Evolutionary conservation across 2,113 vertebrate genomes (phyloP).

Genomic region (Oreotrochilus melanogaster): DNA sequence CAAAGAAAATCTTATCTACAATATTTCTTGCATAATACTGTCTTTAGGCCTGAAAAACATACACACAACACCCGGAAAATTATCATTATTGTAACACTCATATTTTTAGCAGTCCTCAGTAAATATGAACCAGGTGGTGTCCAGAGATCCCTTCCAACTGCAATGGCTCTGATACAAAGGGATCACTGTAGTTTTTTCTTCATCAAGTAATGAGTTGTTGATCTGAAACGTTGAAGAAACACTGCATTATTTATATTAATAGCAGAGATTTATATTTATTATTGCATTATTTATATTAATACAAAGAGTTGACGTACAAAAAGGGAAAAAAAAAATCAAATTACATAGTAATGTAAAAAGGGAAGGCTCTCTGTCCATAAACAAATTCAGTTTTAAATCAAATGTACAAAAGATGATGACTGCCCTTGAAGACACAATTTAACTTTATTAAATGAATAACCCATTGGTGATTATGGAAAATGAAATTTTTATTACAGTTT

Average conservation of each 20-base stretch:
- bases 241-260: background rate
- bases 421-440: background rate
- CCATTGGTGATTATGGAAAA: background rate
- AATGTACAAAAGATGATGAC: background rate
- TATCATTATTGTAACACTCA: background rate
- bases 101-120: background rate
- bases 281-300: background rate
- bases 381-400: background rate
- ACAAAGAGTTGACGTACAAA: background rate
- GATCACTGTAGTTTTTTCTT: background rate
- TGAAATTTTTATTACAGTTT: background rate
- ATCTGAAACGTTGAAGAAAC: background rate
- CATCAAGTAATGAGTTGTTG: background rate
- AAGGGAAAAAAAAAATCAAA: background rate
- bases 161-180: background rate
- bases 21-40: background rate
- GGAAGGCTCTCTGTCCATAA: background rate
- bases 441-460: background rate
- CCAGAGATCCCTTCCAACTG: background rate
- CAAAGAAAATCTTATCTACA: background rate
- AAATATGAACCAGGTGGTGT: background rate
- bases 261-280: background rate
- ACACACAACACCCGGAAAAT: background rate
- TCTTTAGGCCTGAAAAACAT: background rate
- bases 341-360: background rate